Percentiles rank a stretch among this genome's conserved stretches.
phyloP scores from a whole-genome alignment of 2,797 vertebrate species.

The Myotis vivesi region DNA sequence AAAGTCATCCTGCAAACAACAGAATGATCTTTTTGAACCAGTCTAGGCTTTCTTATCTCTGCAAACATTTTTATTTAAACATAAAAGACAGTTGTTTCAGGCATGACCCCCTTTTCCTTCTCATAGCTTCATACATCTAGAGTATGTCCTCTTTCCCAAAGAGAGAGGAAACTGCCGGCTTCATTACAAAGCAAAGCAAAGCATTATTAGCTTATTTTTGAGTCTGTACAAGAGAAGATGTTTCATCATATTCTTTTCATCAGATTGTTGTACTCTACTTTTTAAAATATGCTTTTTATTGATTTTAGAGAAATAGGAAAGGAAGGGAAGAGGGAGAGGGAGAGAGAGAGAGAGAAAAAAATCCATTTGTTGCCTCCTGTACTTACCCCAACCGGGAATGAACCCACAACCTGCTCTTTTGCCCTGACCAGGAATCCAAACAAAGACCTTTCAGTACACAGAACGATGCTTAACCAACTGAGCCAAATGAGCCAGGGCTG shows the following conservation, averaged over 20 bases:
- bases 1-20: neutral
- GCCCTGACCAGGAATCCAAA: too few species aligned
- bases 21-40: neutral
- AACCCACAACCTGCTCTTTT: too few species aligned
- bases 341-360: too few species aligned
- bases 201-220: neutral
- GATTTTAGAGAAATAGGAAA: too few species aligned
- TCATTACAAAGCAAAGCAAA: neutral
- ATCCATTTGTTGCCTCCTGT: too few species aligned
- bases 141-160: neutral
- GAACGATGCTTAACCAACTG: too few species aligned
- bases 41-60: neutral
- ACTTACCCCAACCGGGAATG: too few species aligned
- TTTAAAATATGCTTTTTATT: neutral
- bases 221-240: neutral
- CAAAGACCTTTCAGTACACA: too few species aligned
- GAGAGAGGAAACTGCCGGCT: neutral
- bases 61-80: neutral
- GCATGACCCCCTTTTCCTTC: neutral
- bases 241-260: neutral
- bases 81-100: neutral
- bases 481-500: too few species aligned
- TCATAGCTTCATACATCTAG: neutral
- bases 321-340: too few species aligned
- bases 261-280: neutral